Evolutionary conservation across 1,140 invertebrate genomes (phyloP), one percentile per base, ranked within the genome.

Genomic region (Bombus turneri): DNA sequence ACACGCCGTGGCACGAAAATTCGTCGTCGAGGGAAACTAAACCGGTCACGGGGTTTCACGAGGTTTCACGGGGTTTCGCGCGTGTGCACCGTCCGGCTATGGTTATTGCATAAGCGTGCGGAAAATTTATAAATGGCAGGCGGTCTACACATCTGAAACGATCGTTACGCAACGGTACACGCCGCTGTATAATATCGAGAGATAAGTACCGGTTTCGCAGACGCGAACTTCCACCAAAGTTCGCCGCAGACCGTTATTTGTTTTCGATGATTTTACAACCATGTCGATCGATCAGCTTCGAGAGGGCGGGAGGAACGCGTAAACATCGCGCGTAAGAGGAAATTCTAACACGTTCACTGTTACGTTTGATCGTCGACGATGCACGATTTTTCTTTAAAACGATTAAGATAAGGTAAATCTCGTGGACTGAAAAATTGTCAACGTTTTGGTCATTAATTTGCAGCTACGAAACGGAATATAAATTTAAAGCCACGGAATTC

Each of bases 41-140:
- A 66, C 57, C 39, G 57, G 77, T n/a, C 76, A 43, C 64, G 39
- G 59, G n/a, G 47, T 53, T 53, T 53, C 47, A 18, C 47, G 47
- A 47, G 47, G 47, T 53, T 53, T 18, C 47, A 53, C 47, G 18
- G 47, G 47, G 18, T 53, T 53, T 22, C n/a, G 12, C 53, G 66
- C 41, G 41, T 8, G 59, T 34, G 4, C 15, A 3, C 15, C 12
- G 31, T 22, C 47, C 47, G 43, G 28, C 34, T 13, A 62, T 62
- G 25, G 53, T 53, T 53, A 22, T 85, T 85, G 84, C 84, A 59
- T 75, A 85, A 85, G 69, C n/a, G 71, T 15, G 78, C 79, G 79
- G 84, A 85, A 85, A 85, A 85, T 85, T 71, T 57, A 85, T 85
- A 85, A 85, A 85, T 81, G 84, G 84, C 69, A 80, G 78, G 15